Evolutionary conservation across 2,888 invertebrate species (phyloP), one percentile per base, ranked within the genome.

Genomic region (Parthenolecanium corni): DNA sequence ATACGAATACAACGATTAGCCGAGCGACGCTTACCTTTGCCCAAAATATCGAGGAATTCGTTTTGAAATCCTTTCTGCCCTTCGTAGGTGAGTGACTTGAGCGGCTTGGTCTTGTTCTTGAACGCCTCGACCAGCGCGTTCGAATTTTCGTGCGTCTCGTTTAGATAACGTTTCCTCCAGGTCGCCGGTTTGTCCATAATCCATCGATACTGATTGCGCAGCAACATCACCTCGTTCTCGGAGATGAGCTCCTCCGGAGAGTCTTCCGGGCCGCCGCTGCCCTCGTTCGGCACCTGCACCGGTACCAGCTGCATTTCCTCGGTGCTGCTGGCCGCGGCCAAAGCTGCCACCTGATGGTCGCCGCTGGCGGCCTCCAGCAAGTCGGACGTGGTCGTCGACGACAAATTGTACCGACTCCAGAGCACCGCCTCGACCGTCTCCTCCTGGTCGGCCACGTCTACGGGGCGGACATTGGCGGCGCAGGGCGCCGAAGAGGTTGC

Each of bases 21-120:
- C n/a, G n/a, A n/a, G n/a, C n/a, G n/a, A n/a, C 9, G 14, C 49
- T 77, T 81, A 89, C 89, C 89, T 82, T 87, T 83, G 66, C 88
- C 86, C 70, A 89, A 76, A 78, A 89, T 83, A 73, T 89, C 87
- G 80, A 89, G 85, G 66, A 89, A 82, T 53, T 85, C 84, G 69
- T 82, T 78, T 67, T 80, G 78, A 66, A 78, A 81, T 69, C 86
- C 82, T 62, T 70, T 67, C 18, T 69, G 69, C 61, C 68, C 69
- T 52, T 70, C 69, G 40, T 56, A 62, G 16, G 42, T 31, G 14
- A 62, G 52, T 16, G 62, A 20, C 42, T 52, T 52, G n/a, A 52
- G 38, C 20, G 52, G 52, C 42, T 62, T 62, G 38, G 52, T 62
- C 23, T 62, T 62, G 42, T 62, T 52, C 52, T 62, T 62, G 18